These are phyloP conservation scores for Megathymus violae DNA, from an alignment of 1,140 invertebrate genomes.

Conservation along the genomic window DNA sequence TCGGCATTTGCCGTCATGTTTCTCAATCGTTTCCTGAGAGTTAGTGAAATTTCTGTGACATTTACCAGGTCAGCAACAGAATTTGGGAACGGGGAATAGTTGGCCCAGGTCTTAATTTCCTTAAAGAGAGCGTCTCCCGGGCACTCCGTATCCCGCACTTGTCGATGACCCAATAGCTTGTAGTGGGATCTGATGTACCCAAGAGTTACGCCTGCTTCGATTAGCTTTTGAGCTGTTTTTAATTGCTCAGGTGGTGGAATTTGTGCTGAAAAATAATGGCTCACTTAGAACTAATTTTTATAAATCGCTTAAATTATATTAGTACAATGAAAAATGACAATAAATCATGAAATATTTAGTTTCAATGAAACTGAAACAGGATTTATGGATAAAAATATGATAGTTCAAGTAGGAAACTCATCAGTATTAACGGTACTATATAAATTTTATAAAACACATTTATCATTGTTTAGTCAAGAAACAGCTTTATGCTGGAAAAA, in stretches of 20 bases:
- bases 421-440: no score
- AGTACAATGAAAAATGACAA: no score
- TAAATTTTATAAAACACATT: no score
- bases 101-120: constrained; percentile 87
- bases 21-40: constrained; percentile 17
- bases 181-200: constrained; percentile 86
- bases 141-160: constrained; percentile 87
- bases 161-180: constrained; percentile 88
- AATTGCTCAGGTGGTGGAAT: constrained; percentile 86
- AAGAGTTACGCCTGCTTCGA: constrained; percentile 85
- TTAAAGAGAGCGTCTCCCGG: constrained; percentile 87
- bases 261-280: constrained; percentile 82
- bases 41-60: constrained; percentile 47
- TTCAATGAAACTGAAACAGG: no score
- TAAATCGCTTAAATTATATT: no score
- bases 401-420: no score
- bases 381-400: no score
- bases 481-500: no score
- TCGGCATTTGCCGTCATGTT: background rate
- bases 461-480: no score
- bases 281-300: no score
- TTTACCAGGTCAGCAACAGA: constrained; percentile 59
- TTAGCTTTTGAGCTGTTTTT: constrained; percentile 84
- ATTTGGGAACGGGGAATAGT: constrained; percentile 81
- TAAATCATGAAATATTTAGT: no score